Evolutionary conservation across 2,797 vertebrate species (phyloP).

Genomic region (Vireo griseus): DNA sequence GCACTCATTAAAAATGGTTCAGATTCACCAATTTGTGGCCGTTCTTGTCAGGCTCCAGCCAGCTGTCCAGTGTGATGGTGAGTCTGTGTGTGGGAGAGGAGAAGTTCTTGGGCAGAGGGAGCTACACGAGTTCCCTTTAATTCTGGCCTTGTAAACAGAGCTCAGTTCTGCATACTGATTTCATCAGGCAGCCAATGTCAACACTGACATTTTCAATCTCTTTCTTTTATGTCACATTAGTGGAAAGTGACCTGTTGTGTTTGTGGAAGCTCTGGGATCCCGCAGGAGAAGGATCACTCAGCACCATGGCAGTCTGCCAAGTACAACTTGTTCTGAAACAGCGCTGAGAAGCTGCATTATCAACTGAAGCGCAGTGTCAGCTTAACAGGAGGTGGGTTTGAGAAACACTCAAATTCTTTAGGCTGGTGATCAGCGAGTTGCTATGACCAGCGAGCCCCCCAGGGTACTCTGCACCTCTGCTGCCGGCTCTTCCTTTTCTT

Average conservation of each 20-base stretch:
- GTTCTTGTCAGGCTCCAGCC: neutral
- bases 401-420: neutral
- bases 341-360: conserved; percentile 60
- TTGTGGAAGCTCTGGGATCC: conserved; percentile 67
- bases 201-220: conserved; percentile 52
- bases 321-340: conserved; percentile 66
- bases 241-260: conserved; percentile 64
- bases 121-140: neutral
- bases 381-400: conserved; percentile 24
- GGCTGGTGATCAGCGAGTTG: conserved; percentile 44
- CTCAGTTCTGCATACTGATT: conserved; percentile 37
- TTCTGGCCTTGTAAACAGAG: conserved; percentile 22
- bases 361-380: conserved; percentile 17
- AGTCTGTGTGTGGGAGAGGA: neutral
- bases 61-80: neutral
- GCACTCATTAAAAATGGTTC: neutral
- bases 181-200: conserved; percentile 41
- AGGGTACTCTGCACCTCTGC: neutral
- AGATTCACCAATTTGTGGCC: neutral
- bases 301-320: conserved; percentile 48
- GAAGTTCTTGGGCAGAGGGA: neutral
- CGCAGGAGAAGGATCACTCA: conserved; percentile 59
- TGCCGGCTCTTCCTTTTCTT: neutral
- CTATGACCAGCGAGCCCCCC: neutral
- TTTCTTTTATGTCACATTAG: conserved; percentile 63